Evolutionary conservation across 2,888 invertebrate species (phyloP).

Genomic region (Ichneumoninae sp.): DNA sequence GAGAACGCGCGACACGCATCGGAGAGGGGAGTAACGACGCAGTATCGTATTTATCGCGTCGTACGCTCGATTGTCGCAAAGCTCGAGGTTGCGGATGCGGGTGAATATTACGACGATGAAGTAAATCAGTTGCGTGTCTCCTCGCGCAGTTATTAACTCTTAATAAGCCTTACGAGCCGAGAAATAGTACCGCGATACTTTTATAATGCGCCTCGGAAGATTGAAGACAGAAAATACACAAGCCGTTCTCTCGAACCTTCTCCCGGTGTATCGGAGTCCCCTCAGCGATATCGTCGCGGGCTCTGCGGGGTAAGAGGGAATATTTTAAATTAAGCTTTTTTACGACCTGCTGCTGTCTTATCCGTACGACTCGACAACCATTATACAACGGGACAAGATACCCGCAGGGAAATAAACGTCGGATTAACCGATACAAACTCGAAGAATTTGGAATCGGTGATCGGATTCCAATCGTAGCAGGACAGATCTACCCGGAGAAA

Average conservation of each 20-base stretch:
- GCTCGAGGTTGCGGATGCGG: slow-evolving; percentile 5
- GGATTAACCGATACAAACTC: neutral
- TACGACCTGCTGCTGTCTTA: neutral
- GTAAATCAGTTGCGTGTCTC: slow-evolving; percentile 31
- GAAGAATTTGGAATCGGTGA: too few species aligned
- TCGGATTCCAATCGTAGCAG: too few species aligned
- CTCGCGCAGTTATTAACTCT: slow-evolving; percentile 16
- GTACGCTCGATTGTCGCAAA: slow-evolving; percentile 15
- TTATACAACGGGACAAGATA: too few species aligned
- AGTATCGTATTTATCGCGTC: slow-evolving; percentile 6
- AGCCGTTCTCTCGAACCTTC: neutral
- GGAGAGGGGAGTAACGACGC: slow-evolving; percentile 30
- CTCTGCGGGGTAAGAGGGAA: neutral
- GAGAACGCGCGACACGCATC: slow-evolving; percentile 1
- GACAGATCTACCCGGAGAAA: too few species aligned
- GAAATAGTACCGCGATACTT: slow-evolving; percentile 26
- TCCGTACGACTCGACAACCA: too few species aligned
- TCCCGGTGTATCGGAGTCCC: neutral
- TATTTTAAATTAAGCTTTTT: neutral
- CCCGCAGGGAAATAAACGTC: neutral
- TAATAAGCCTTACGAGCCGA: slow-evolving; percentile 1
- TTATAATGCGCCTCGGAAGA: slow-evolving; percentile 22
- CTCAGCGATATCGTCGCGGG: neutral
- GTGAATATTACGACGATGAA: slow-evolving; percentile 15
- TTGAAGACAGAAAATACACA: slow-evolving; percentile 18